These are phyloP conservation scores for Apis florea DNA, from an alignment of 1,140 invertebrate species.

Conservation along the genomic window DNA sequence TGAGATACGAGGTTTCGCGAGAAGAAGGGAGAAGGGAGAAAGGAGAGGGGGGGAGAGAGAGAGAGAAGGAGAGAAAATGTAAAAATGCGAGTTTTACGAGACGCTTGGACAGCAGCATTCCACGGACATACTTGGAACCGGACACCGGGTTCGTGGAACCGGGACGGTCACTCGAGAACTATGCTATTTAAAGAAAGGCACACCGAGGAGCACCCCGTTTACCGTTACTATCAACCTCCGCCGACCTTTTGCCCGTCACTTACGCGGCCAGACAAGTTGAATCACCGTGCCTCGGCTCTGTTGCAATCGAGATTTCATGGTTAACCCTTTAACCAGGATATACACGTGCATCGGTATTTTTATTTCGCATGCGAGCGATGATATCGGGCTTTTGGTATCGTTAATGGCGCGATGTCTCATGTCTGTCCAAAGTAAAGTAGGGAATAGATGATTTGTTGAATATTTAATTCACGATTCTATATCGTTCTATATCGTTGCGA, in stretches of 20 bases:
- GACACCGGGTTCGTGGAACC: conserved; percentile 63
- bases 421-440: too few species aligned
- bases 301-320: conserved; percentile 7
- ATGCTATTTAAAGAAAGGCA: conserved; percentile 65
- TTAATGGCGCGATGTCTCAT: too few species aligned
- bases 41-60: too few species aligned
- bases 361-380: too few species aligned
- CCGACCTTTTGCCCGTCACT: conserved; percentile 57
- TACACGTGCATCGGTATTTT: background rate
- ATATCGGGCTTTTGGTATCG: too few species aligned
- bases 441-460: too few species aligned
- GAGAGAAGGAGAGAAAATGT: conserved; percentile 22
- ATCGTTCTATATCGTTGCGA: too few species aligned
- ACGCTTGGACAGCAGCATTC: conserved; percentile 36
- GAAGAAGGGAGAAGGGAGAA: background rate
- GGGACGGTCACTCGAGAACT: conserved; percentile 63
- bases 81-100: conserved; percentile 54
- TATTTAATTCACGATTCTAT: too few species aligned
- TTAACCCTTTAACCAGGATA: conserved; percentile 13
- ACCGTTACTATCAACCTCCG: conserved; percentile 59
- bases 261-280: background rate
- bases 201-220: conserved; percentile 45
- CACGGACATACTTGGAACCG: conserved; percentile 63
- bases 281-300: background rate
- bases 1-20: background rate